phyloP scores from a whole-genome alignment of 2,113 vertebrate species.

The Mustela lutreola region DNA sequence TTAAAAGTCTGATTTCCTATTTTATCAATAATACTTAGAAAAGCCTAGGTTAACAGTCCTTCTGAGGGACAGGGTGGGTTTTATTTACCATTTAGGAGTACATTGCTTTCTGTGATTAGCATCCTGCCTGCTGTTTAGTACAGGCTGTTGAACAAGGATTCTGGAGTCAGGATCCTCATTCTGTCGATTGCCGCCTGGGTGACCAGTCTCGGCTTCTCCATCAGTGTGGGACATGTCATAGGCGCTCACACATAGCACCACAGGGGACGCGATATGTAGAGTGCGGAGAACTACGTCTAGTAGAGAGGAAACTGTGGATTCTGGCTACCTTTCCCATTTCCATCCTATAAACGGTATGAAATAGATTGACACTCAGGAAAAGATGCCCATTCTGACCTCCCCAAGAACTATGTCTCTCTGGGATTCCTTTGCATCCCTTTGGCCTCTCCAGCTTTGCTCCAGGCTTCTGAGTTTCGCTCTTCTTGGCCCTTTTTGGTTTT shows the following conservation, averaged over 20 bases:
- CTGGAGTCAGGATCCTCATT: background rate
- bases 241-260: background rate
- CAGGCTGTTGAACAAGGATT: background rate
- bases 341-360: background rate
- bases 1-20: background rate
- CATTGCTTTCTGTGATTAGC: conserved; percentile 36
- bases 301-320: background rate
- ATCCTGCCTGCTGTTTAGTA: background rate
- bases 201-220: background rate
- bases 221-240: background rate
- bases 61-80: background rate
- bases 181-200: background rate
- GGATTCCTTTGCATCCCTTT: background rate
- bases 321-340: background rate
- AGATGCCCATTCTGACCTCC: background rate
- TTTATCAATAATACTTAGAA: conserved; percentile 48
- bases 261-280: background rate
- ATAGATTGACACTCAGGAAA: background rate
- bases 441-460: background rate
- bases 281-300: background rate
- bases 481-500: background rate
- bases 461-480: background rate
- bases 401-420: background rate
- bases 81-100: conserved; percentile 37
- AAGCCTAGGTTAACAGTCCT: background rate